Base-by-base conservation (phyloP, 2,797 vertebrate genomes). In the Spatula clypeata region DNA sequence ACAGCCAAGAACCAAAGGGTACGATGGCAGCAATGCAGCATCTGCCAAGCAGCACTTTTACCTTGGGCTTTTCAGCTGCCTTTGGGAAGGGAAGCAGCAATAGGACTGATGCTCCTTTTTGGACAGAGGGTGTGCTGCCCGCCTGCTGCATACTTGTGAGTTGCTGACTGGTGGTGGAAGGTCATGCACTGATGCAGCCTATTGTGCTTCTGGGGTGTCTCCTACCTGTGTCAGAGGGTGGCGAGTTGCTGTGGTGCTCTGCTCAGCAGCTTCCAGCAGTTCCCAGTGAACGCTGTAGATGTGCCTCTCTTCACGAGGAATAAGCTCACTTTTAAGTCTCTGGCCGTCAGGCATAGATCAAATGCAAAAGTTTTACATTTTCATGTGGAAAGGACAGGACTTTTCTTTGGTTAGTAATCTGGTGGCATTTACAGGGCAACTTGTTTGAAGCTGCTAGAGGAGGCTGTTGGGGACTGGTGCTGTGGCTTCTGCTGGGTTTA, bases 71-170 rank as follows among this genome's bases (percentile, higher is more conserved):
- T 85, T 18, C 38, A 42, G n/a, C 20, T 49, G 70, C 27, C 44
- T 1, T 2, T 38, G 60, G n/a, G 47, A 76, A 55, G 70, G 9
- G 0, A 47, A 8, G 26, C 34, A 32, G 83, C 11, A 44, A 49
- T 27, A 85, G 67, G 83, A 29, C 17, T 8, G 18, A 15, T 26
- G 44, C 18, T 17, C 16, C 31, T 53, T 34, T 70, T 58, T 7
- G 57, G 72, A 67, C 55, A 54, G 69, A 67, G 79, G 8, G 7
- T 6, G 8, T 38, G 76, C 66, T 84, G 73, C 54, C 24, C 49
- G 64, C 75, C 47, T 45, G 21, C 38, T 27, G n/a, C 14, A 10
- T 21, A 13, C 18, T 0, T 2, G 16, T 40, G 17, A 0, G 1
- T 24, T 0, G 5, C 3, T 42, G 54, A 18, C 21, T 47, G 32